phyloP scores from a whole-genome alignment of 2,797 vertebrate species.

The Bradypodion ventrale region DNA sequence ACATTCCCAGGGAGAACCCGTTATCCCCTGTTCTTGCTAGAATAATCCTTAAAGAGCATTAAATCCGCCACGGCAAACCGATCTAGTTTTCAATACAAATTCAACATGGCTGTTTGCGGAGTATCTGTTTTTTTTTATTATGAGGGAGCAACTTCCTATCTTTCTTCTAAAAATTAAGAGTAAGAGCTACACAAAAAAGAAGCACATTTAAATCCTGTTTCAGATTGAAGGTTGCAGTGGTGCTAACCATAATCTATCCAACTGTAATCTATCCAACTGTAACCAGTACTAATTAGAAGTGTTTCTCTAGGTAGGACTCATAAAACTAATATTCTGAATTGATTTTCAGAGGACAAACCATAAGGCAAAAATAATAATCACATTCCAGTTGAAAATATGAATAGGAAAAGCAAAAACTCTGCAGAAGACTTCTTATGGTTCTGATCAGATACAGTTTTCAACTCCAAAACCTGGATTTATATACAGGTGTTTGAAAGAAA shows the following conservation, averaged over 20 bases:
- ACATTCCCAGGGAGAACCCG: slow-evolving; percentile 6
- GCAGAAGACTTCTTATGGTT: not conserved
- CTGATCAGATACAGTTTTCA: slow-evolving; percentile 29
- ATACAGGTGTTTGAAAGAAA: fast-evolving
- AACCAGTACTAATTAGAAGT: slow-evolving; percentile 22
- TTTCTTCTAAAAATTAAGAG: not conserved
- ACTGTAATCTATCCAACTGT: not conserved
- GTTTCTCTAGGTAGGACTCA: not conserved
- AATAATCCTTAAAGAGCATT: slow-evolving; percentile 20
- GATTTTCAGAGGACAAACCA: not conserved
- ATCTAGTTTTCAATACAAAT: slow-evolving; percentile 30
- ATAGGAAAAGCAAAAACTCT: slow-evolving; percentile 18
- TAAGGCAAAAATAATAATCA: slow-evolving; percentile 3
- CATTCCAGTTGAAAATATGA: slow-evolving; percentile 18
- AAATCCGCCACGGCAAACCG: slow-evolving; percentile 18
- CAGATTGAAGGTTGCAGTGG: not conserved
- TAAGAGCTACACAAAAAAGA: not conserved
- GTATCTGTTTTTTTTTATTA: not conserved
- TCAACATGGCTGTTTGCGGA: slow-evolving; percentile 52
- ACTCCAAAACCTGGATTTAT: slow-evolving; percentile 42
- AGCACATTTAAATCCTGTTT: not conserved
- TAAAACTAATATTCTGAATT: not conserved
- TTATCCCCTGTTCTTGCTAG: not conserved
- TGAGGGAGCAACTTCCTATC: no score
- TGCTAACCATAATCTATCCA: not conserved